These are phyloP conservation scores for Parapristionchus giblindavisi DNA, from an alignment of 2,888 invertebrate species.

Conservation along the genomic window DNA sequence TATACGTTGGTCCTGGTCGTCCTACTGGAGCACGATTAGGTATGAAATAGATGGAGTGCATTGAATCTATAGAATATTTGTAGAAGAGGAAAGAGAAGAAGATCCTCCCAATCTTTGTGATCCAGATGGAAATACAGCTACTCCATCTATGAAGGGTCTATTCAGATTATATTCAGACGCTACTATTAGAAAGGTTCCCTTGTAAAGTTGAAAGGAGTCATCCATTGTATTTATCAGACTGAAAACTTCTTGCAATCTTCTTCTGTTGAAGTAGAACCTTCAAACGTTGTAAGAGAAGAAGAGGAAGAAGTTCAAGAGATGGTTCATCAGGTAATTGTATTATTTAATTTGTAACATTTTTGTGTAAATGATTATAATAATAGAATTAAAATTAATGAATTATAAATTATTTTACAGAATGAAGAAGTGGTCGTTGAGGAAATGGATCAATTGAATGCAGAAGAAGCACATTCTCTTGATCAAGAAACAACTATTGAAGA, in stretches of 20 bases:
- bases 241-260: constrained; percentile 13
- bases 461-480: too few species aligned
- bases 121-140: constrained; percentile 27
- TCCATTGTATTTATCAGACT: not conserved
- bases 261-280: not conserved
- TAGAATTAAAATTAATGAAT: too few species aligned
- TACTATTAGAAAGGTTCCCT: constrained; percentile 21
- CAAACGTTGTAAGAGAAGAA: not conserved
- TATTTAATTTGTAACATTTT: not conserved
- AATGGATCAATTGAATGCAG: not conserved
- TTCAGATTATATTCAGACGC: constrained; percentile 24
- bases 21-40: too few species aligned
- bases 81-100: not conserved
- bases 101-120: constrained; percentile 23
- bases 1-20: not conserved
- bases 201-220: not conserved
- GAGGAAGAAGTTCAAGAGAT: not conserved
- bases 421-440: not conserved
- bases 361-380: too few species aligned
- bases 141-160: constrained; percentile 11
- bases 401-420: too few species aligned
- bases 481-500: too few species aligned
- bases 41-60: not conserved
- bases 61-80: not conserved
- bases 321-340: not conserved